Evolutionary conservation across 2,888 invertebrate species (phyloP).

Genomic region (Tachystola acroxantha): DNA sequence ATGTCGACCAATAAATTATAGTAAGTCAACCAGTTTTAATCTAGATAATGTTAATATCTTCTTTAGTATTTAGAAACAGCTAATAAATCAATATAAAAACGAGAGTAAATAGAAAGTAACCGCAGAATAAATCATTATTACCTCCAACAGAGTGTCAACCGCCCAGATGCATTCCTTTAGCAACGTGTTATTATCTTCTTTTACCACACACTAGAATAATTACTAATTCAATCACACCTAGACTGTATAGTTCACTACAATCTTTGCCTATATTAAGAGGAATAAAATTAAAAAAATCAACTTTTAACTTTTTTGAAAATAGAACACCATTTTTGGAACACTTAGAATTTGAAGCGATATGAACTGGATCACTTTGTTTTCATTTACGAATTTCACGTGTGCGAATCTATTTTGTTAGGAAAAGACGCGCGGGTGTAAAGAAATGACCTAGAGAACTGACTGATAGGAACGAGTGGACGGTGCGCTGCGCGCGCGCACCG

Average conservation of each 20-base stretch:
- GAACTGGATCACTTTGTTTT: neutral
- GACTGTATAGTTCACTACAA: neutral
- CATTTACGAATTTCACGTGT: neutral
- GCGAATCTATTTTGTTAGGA: neutral
- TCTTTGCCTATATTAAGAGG: neutral
- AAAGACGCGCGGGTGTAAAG: constrained; percentile 33
- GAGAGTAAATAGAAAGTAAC: constrained; percentile 18
- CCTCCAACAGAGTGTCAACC: constrained; percentile 12
- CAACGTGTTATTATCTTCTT: constrained; percentile 4
- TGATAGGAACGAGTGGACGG: constrained; percentile 36
- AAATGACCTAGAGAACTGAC: constrained; percentile 57
- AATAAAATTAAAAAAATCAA: too few relatives aligned
- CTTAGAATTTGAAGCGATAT: constrained; percentile 1
- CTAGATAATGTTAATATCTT: too few relatives aligned
- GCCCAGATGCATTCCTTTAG: constrained; percentile 13
- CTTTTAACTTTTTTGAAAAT: neutral
- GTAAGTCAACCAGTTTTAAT: too few relatives aligned
- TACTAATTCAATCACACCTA: constrained; percentile 7
- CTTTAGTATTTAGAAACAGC: too few relatives aligned
- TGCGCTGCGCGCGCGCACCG: constrained; percentile 45
- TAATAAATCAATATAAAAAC: constrained; percentile 14
- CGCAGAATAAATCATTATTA: constrained; percentile 7
- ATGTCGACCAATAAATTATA: too few relatives aligned
- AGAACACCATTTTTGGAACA: neutral
- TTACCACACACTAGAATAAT: constrained; percentile 10